phyloP scores from a whole-genome alignment of 1,140 invertebrate species.

The Mercenaria mercenaria region DNA sequence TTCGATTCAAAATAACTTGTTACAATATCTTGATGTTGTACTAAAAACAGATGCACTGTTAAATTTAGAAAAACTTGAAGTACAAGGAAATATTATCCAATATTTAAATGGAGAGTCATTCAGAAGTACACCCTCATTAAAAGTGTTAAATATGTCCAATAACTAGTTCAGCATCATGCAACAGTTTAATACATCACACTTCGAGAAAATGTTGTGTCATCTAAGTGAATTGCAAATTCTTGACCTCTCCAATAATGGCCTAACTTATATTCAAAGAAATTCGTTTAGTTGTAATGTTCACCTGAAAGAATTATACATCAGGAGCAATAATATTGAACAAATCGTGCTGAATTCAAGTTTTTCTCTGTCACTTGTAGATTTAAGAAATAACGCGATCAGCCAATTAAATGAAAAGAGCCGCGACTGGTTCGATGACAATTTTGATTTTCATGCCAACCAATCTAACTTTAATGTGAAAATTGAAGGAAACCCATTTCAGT shows the following conservation, averaged over 20 bases:
- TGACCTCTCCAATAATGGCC: neutral
- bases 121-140: neutral
- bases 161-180: neutral
- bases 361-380: neutral
- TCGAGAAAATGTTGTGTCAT: neutral
- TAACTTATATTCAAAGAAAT: neutral
- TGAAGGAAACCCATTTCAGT: neutral
- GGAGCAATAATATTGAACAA: neutral
- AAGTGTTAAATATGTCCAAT: neutral
- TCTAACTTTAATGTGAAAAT: neutral
- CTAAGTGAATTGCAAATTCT: neutral
- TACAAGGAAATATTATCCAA: neutral
- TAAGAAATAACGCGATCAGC: neutral
- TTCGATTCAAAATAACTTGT: neutral
- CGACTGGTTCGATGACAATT: neutral
- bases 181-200: neutral
- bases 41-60: neutral
- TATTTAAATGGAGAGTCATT: neutral
- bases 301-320: neutral
- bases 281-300: neutral
- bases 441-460: neutral
- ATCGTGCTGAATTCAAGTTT: neutral
- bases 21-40: neutral
- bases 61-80: neutral
- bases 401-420: neutral